Base-by-base conservation (phyloP, 2,113 vertebrate species). In the Argyrosomus japonicus region DNA sequence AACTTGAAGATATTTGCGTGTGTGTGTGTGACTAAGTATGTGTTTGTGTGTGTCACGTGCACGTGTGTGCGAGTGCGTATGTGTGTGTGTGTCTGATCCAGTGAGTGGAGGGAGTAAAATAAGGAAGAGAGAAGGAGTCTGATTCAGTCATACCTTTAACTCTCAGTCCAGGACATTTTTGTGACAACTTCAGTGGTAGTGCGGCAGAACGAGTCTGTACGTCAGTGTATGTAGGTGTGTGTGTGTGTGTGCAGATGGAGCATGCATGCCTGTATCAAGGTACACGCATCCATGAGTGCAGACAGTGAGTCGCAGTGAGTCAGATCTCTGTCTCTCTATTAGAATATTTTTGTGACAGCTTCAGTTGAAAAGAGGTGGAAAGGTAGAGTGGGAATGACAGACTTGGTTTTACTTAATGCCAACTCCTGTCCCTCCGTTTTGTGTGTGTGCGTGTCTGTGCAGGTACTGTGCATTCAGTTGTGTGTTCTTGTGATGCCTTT, bases 291-390 rank as follows among this genome's bases (percentile, higher is more conserved):
- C 65, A 56, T 6, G 2, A 57, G 60, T 70, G 60, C 58, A 83
- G 87, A 77, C 77, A 78, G 83, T 75, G 64, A 84, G 83, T 89
- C 36, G 63, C 82, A 81, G 64, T 86, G 82, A 90, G 80, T 92
- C 88, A 90, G 67, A 82, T 81, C 65, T 73, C 79, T 81, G 61
- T 87, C 64, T 63, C 68, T 72, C 63, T 48, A 50, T 85, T 62
- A 71, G 51, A 88, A 88, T 86, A 91, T 92, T 79, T 85, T 88
- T 87, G 76, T 89, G 90, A 81, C 85, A 86, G 88, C 76, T 78
- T 84, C 67, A 74, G 68, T 47, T 45, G 47, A 71, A 77, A 85
- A 65, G 60, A 88, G 13, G 62, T 68, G 56, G 84, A 53, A 36
- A 76, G 47, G 53, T 69, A 53, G 54, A 87, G 71, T 79, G 54